Conservation (phyloP, 2,888 invertebrate species). For the Gibbula magus region DNA sequence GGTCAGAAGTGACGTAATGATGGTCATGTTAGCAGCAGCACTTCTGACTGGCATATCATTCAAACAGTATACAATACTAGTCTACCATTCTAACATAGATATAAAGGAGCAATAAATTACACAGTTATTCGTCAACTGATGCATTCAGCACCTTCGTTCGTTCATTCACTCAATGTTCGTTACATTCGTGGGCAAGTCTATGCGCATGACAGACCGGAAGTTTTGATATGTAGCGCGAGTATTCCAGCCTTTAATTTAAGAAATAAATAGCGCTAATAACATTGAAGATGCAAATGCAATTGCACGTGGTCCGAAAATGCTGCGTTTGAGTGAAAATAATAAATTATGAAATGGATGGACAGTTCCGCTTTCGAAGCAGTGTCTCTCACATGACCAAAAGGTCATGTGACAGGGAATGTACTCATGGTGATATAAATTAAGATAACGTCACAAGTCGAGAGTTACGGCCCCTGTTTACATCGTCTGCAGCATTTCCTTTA, state of each 20-base stretch:
- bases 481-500: constrained; percentile 68
- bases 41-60: too few relatives aligned
- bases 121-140: too few relatives aligned
- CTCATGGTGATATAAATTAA: background rate
- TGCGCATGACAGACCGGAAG: background rate
- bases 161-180: too few relatives aligned
- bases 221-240: too few relatives aligned
- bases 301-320: constrained; percentile 21
- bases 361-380: constrained; percentile 18
- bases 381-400: constrained; percentile 5
- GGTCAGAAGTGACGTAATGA: too few relatives aligned
- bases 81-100: too few relatives aligned
- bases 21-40: too few relatives aligned
- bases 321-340: constrained; percentile 19
- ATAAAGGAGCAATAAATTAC: too few relatives aligned
- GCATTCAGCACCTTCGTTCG: too few relatives aligned
- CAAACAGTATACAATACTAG: too few relatives aligned
- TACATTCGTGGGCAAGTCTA: background rate
- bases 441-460: background rate
- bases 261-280: background rate
- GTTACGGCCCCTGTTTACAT: constrained; percentile 36
- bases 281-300: constrained; percentile 17
- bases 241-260: too few relatives aligned
- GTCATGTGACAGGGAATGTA: constrained; percentile 18
- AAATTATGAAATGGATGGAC: constrained; percentile 15